Evolutionary conservation across 2,888 invertebrate genomes (phyloP), one percentile per base, ranked within the genome.

Genomic region (Drosophila acutilabella): DNA sequence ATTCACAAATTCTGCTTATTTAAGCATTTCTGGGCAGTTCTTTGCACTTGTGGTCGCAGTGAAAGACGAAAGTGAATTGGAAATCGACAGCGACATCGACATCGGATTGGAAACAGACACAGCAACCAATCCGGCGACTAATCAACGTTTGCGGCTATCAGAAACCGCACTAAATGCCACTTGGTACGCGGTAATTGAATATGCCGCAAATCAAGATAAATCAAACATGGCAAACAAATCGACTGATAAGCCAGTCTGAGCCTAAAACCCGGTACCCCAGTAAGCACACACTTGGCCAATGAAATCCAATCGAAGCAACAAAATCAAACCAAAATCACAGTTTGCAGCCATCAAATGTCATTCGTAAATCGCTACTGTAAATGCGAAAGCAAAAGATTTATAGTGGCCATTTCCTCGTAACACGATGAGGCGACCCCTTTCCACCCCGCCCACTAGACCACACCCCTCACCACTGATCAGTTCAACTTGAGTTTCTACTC

Each of bases 211-310:
- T 86, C 81, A 81, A 82, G 84, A 86, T 85, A 86, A 86, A 79
- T 86, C 66, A 74, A 81, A 82, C 86, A 84, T 80, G 84, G 69
- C 73, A 77, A 82, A 79, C 84, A 84, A 84, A 84, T 83, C 82
- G 82, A 77, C 58, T 70, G 83, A 83, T 83, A 84, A 78, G 71
- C 64, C 60, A 13, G 42, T 36, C 36, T 30, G 30, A 4, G 36
- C 5, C 13, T 30, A 30, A 30, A 36, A 36, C 36, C 36, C 2
- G 36, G 53, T 57, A 40, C 58, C 50, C 59, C 67, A 74, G 59
- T 61, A 48, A 48, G 57, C 62, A 30, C 20, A 47, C 30, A 20
- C 50, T 36, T 45, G 44, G 42, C 53, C 48, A 62, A 58, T 67
- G 53, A 64, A 79, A 65, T 77, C 41, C 65, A 75, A 75, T 77